Evolutionary conservation across 2,888 invertebrate species (phyloP), one percentile per base, ranked within the genome.

Genomic region (Steinernema carpocapsae): DNA sequence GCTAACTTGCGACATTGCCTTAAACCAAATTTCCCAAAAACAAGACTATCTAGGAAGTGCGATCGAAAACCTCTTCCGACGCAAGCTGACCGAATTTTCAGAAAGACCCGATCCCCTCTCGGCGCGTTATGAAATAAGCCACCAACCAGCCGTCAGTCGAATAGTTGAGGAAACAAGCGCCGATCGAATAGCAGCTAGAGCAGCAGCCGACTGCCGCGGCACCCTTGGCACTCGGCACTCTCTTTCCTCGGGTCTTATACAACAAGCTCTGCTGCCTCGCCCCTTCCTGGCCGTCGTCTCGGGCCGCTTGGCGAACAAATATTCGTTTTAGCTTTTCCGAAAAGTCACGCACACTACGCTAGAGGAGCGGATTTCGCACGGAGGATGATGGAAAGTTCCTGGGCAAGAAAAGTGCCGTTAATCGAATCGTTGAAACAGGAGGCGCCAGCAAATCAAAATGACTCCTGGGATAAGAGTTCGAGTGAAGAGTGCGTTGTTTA

Each of bases 361-460:
- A 19, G 32, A 56, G 29, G n/a, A 17, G 64, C 29, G 64, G 64
- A 64, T 64, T 64, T 64, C 32, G 64, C 64, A 64, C 64, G 64
- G 64, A 64, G 64, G 17, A 17, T 37, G 52, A 24, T 2, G 52
- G 22, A 52, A 52, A 12, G 52, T 24, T n/a, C 10, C 4, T 37
- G 4, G 37, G 37, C 4, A 37, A 37, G 37, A 48, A 19, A 48
- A 19, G 37, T 29, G 64, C 64, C 64, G 29, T 26, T 64, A 29
- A 64, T 64, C 64, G 64, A 64, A 64, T 64, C 37, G 64, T 64
- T 29, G 17, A 26, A 26, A 64, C 17, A 17, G 64, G 29, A 64
- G 64, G 48, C 48, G 17, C 32, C 64, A 17, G 32, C 32, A 26
- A 48, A 4, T 4, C 6, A 24, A 32, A 32, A 64, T 32, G 17